A percentile compares a stretch with the other conserved stretches of the same genome.
Evolutionary conservation across 2,113 vertebrate species (phyloP).

Genomic region (Smithornis capensis): DNA sequence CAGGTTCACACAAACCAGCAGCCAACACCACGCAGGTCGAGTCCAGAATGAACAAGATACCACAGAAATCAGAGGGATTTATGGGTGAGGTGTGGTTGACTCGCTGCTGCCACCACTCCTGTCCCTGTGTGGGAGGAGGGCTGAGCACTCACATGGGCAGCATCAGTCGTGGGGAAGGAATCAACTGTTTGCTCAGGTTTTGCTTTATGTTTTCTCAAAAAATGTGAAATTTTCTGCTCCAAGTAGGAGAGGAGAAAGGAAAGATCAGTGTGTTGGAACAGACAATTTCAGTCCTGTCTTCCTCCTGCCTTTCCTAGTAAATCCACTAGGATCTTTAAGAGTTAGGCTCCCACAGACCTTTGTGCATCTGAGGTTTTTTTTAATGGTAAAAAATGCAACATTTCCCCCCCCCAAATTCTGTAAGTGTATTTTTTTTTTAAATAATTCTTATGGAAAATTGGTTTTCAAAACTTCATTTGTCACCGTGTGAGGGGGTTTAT

Average conservation of each 20-base stretch:
- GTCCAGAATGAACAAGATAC: neutral
- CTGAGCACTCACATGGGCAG: neutral
- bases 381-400: neutral
- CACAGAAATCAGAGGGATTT: neutral
- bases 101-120: neutral
- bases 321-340: neutral
- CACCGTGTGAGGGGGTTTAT: neutral
- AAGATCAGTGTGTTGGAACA: neutral
- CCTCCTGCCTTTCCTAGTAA: neutral
- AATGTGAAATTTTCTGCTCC: neutral
- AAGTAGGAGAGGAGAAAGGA: neutral
- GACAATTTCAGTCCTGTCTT: neutral
- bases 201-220: neutral
- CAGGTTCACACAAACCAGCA: neutral
- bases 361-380: rapidly evolving
- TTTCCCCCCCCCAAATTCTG: neutral
- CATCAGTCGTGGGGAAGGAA: rapidly evolving
- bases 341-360: neutral
- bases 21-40: neutral
- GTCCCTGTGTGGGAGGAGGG: neutral
- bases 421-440: neutral
- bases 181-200: neutral
- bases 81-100: rapidly evolving
- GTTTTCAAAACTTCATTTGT: neutral
- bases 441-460: neutral